Evolutionary conservation across 2,888 invertebrate species (phyloP).

Genomic region (Octonoba sinensis): DNA sequence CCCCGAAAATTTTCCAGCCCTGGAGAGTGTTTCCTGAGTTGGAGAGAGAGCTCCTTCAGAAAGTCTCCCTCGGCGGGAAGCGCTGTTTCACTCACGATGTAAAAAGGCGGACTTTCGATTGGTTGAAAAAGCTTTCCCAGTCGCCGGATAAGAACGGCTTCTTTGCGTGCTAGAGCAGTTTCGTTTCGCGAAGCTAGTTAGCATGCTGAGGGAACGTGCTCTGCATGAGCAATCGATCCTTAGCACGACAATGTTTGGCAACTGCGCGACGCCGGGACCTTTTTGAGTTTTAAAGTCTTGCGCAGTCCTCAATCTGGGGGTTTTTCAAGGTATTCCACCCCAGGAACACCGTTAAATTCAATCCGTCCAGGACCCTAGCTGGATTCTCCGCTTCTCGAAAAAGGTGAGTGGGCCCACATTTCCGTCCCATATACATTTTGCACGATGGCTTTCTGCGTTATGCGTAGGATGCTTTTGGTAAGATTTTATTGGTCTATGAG

Average conservation of each 20-base stretch:
- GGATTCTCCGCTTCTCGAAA: conserved; percentile 14
- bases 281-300: conserved; percentile 46
- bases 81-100: not conserved
- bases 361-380: conserved; percentile 9
- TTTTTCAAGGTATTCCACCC: conserved; percentile 5
- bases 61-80: conserved; percentile 1
- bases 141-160: conserved; percentile 22
- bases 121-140: conserved; percentile 36
- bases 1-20: conserved; percentile 34
- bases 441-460: not conserved
- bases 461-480: not conserved
- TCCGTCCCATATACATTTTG: conserved; percentile 4
- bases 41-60: not conserved
- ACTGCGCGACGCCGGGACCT: conserved; percentile 20
- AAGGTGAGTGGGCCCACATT: conserved; percentile 32
- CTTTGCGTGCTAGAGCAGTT: conserved; percentile 17
- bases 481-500: conserved; percentile 53
- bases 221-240: conserved; percentile 41
- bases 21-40: conserved; percentile 1
- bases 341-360: conserved; percentile 17
- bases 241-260: conserved; percentile 16
- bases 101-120: conserved; percentile 35
- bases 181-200: conserved; percentile 39
- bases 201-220: conserved; percentile 36
- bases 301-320: conserved; percentile 30